Evolutionary conservation across 2,797 vertebrate genomes (phyloP), one percentile per base, ranked within the genome.

Genomic region (Falco naumanni): DNA sequence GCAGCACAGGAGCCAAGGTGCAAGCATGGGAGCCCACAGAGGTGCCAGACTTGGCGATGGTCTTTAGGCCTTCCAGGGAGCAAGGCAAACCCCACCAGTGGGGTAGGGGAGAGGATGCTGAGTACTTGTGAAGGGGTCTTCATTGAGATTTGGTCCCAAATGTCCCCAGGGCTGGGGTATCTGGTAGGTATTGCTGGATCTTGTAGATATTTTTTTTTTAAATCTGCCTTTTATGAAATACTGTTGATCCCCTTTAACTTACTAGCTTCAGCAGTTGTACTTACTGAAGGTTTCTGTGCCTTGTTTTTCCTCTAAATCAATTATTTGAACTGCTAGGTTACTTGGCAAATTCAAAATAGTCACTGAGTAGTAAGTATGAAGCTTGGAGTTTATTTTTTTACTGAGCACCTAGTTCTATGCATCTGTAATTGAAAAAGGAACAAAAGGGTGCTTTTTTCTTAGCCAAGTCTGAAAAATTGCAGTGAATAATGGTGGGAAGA

Each of bases 261-360:
- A 43, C 4, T 75, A 48, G 48, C 24, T 89, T 78, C n/a, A 56
- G 41, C 41, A 39, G 17, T 71, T 71, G 37, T 56, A 8, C 41
- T 81, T 93, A 78, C 86, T 78, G 54, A 85, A 89, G 28, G 9
- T 45, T 91, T 66, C 39, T 51, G 34, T 66, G 95, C 85, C 93
- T 95, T 45, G 11, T 80, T 91, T 94, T 54, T 39, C 47, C 64
- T 47, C 45, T 60, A 97, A 96, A 71, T 72, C 24, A 78, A 50
- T 76, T 88, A 74, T 37, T 87, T 59, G 70, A 89, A 82, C 88
- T 86, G 74, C 39, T 43, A 28, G 16, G 31, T 83, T 70, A 82
- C 50, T 87, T 71, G 75, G 53, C 79, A 86, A 91, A 70, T 50
- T 70, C 81, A 39, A 22, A 63, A 34, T 37, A 69, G 21, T 48